A percentile compares a stretch with the other conserved stretches of the same genome.
Evolutionary conservation across 2,797 vertebrate genomes (phyloP).

Genomic region (Numenius phaeopus): DNA sequence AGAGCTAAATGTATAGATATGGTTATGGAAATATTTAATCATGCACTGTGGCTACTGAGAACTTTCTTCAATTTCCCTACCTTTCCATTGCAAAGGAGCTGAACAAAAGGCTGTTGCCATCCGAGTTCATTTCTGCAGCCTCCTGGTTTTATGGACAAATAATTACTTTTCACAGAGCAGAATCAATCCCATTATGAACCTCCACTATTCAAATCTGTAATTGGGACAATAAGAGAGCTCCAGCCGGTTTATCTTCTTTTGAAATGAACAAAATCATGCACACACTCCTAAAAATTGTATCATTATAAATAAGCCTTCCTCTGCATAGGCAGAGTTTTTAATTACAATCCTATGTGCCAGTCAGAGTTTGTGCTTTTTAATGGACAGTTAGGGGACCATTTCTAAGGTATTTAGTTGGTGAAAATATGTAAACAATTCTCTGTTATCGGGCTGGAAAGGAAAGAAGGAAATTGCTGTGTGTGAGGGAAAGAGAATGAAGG

Average conservation of each 20-base stretch:
- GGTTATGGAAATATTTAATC: constrained; percentile 16
- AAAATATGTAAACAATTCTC: constrained; percentile 17
- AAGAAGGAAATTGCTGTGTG: neutral
- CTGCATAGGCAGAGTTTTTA: constrained; percentile 63
- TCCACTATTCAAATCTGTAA: constrained; percentile 65
- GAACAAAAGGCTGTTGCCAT: constrained; percentile 73
- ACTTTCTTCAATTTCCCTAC: constrained; percentile 52
- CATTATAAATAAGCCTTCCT: constrained; percentile 66
- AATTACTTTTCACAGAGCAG: constrained; percentile 69
- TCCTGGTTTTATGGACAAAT: constrained; percentile 69
- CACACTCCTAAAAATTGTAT: constrained; percentile 58
- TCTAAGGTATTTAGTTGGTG: constrained; percentile 1
- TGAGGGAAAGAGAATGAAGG: neutral
- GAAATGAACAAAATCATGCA: constrained; percentile 54
- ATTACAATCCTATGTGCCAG: constrained; percentile 62
- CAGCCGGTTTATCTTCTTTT: constrained; percentile 23
- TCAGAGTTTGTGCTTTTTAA: constrained; percentile 37
- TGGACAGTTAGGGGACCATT: neutral
- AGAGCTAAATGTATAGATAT: constrained; percentile 15
- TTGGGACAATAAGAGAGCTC: constrained; percentile 51
- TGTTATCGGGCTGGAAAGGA: constrained; percentile 1
- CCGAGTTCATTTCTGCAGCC: constrained; percentile 32
- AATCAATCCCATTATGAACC: constrained; percentile 61
- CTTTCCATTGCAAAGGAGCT: neutral
- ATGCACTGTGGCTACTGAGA: neutral